These are phyloP conservation scores for Agrochola lota DNA, from an alignment of 2,888 invertebrate genomes.

Conservation along the genomic window DNA sequence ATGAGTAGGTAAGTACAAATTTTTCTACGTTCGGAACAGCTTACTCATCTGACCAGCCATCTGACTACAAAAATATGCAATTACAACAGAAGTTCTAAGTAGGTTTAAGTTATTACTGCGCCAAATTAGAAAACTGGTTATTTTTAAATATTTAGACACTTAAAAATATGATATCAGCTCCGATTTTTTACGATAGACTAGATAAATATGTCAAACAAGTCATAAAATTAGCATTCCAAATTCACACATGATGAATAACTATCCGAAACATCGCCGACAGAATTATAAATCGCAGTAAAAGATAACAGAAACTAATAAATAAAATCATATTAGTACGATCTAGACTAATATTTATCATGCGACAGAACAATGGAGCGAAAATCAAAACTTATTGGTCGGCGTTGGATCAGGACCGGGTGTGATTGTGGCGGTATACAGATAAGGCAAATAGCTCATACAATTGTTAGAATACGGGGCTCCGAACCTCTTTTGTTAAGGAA, in stretches of 20 bases:
- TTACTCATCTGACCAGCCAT: not conserved
- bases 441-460: slow-evolving; percentile 91
- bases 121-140: slow-evolving; percentile 33
- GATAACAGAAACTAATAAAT: slow-evolving; percentile 62
- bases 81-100: slow-evolving; percentile 19
- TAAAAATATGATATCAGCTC: slow-evolving; percentile 17
- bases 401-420: slow-evolving; percentile 81
- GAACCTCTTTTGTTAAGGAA: slow-evolving; percentile 89
- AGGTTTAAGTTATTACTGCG: slow-evolving; percentile 16
- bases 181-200: slow-evolving; percentile 27
- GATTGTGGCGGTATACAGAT: slow-evolving; percentile 87
- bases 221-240: slow-evolving; percentile 53
- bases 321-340: slow-evolving; percentile 58
- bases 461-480: slow-evolving; percentile 87
- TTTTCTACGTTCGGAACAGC: not conserved
- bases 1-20: not conserved
- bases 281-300: slow-evolving; percentile 58
- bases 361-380: slow-evolving; percentile 70
- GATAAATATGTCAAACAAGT: slow-evolving; percentile 46
- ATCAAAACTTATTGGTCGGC: slow-evolving; percentile 71
- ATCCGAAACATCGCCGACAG: slow-evolving; percentile 45
- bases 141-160: slow-evolving; percentile 23
- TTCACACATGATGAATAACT: slow-evolving; percentile 49
- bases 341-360: slow-evolving; percentile 54
- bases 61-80: not conserved